These are phyloP conservation scores for Daubentonia madagascariensis DNA, from an alignment of 2,113 vertebrate species.

Conservation along the genomic window DNA sequence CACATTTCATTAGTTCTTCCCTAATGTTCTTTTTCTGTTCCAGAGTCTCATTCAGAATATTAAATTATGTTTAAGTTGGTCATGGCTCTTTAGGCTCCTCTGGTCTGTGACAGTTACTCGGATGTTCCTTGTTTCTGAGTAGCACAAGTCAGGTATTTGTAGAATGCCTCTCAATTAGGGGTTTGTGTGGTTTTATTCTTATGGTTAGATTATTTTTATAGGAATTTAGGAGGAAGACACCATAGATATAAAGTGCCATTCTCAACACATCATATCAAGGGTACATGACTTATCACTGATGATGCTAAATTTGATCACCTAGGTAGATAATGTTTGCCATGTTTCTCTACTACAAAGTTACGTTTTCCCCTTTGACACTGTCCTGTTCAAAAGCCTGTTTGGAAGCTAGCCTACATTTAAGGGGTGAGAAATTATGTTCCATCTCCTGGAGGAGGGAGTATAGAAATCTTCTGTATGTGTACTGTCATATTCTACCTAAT, in stretches of 20 bases:
- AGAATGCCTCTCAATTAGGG: not conserved
- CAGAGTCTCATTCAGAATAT: not conserved
- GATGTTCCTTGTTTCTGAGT: not conserved
- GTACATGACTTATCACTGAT: not conserved
- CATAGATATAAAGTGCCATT: not conserved
- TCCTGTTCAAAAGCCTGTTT: not conserved
- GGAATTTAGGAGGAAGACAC: not conserved
- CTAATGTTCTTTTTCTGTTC: not conserved
- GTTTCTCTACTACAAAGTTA: not conserved
- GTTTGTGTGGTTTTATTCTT: not conserved
- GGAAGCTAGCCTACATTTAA: not conserved
- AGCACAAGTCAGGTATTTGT: not conserved
- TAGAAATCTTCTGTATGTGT: not conserved
- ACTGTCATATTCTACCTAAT: not conserved
- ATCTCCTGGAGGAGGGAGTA: not conserved
- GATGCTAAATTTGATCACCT: not conserved
- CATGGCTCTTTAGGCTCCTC: not conserved
- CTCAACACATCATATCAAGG: not conserved
- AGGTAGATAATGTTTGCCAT: not conserved
- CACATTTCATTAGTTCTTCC: not conserved
- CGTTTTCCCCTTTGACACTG: not conserved
- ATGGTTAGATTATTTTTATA: not conserved
- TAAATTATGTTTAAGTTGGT: not conserved
- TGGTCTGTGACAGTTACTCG: not conserved
- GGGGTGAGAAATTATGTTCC: not conserved